Percentiles rank a stretch among this genome's conserved stretches.
Conservation (phyloP, 37 sponge, comb jelly and placozoan species). For the Oopsacas minuta region DNA sequence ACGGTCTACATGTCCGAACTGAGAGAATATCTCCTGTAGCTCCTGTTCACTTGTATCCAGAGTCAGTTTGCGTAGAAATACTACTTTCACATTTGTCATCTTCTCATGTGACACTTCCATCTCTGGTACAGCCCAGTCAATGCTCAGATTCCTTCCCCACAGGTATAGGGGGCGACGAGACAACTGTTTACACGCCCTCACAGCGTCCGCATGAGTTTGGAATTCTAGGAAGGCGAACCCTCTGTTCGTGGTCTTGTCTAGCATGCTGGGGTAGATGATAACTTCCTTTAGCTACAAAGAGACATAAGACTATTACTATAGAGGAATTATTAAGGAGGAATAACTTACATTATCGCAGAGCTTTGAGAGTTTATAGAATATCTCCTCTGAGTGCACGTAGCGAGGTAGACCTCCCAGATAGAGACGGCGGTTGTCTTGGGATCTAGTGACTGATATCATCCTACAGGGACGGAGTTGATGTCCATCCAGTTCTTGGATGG, state of each 20-base stretch:
- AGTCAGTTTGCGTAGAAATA: slow-evolving; percentile 10
- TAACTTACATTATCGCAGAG: neutral
- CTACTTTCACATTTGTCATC: neutral
- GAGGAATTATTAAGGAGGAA: neutral
- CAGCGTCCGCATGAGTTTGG: neutral
- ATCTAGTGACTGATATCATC: neutral
- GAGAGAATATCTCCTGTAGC: neutral
- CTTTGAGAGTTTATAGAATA: neutral
- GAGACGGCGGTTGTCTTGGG: slow-evolving; percentile 12
- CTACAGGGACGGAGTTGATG: slow-evolving; percentile 1
- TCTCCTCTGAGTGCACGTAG: slow-evolving; percentile 7
- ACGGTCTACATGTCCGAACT: slow-evolving; percentile 10
- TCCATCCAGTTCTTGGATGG: slow-evolving; percentile 4
- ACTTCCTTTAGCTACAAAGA: slow-evolving; percentile 1
- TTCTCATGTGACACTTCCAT: neutral
- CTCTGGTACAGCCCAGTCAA: slow-evolving; percentile 8
- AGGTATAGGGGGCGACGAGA: neutral
- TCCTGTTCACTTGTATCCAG: neutral
- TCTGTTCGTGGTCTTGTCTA: slow-evolving; percentile 13
- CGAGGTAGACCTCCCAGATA: slow-evolving; percentile 7
- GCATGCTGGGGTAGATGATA: slow-evolving; percentile 19
- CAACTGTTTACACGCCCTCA: slow-evolving; percentile 2
- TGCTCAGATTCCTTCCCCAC: neutral
- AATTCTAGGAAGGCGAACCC: slow-evolving; percentile 15
- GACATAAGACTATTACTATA: neutral